Base-by-base conservation (phyloP, 2,113 vertebrate genomes). In the Coryphaenoides rupestris region DNA sequence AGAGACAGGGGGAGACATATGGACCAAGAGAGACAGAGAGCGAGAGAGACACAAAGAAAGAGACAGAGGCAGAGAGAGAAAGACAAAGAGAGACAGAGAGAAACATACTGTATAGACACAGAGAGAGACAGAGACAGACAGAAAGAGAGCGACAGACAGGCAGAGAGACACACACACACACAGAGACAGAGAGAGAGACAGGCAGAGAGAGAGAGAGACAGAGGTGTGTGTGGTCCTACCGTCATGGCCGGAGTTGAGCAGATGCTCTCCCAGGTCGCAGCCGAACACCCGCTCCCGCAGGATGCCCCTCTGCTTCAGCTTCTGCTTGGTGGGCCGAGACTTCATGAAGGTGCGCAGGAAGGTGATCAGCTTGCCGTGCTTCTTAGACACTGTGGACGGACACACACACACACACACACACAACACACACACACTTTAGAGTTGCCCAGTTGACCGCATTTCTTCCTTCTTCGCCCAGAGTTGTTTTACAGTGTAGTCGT, bases 261-360 rank as follows among this genome's bases (percentile, higher is more conserved):
- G 95, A 77, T 98, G 96, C 68, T 99, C 97, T 26, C 97, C 97
- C 52, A 98, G 90, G 87, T 99, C 97, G 65, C 97, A 99, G 71
- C 96, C 97, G 4, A 99, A 99, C 64, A 99, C 97, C 70, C 97
- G 91, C 88, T 99, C 97, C 80, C 94, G 92, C 80, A 99, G 93
- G 92, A 99, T 98, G 65, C 96, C 97, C 19, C 96, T 85, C 85
- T 99, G 97, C 72, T 98, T 98, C 88, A 99, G 92, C 67, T 98
- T 98, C 92, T 99, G 97, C 57, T 98, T 99, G 0, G 95, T 97
- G 77, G 97, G 97, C 63, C 96, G 90, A 80, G 96, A 98, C 95
- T 98, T 98, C 96, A 98, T 99, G 96, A 99, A 99, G 91, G 94
- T 93, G 55, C 96, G 91, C 3, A 99, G 88, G 87, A 99, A 99